Conservation (phyloP, 2,797 vertebrate genomes). For the Gymnodraco acuticeps region DNA sequence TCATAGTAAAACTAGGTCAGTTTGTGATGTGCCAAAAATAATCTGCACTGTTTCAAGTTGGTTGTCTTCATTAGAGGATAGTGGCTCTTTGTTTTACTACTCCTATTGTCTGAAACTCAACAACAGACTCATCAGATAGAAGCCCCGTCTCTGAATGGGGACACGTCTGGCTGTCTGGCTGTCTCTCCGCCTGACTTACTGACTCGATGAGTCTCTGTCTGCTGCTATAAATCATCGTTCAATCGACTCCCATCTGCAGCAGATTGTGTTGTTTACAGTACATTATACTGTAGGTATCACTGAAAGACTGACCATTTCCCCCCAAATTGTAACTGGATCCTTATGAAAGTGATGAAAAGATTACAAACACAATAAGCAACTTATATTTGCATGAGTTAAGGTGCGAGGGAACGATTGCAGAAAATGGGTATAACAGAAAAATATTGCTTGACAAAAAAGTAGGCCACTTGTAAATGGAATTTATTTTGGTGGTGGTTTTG, state of each 20-base stretch:
- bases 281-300: neutral
- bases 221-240: conserved; percentile 4
- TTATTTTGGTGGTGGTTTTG: conserved; percentile 19
- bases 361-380: neutral
- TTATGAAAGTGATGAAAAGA: neutral
- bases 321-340: neutral
- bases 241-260: conserved; percentile 1
- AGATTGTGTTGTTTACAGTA: conserved; percentile 8
- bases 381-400: neutral
- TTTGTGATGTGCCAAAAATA: conserved; percentile 26
- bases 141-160: neutral
- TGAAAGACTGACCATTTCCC: neutral
- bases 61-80: conserved; percentile 55
- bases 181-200: conserved; percentile 5
- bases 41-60: conserved; percentile 30
- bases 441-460: neutral
- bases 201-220: conserved; percentile 13
- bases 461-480: conserved; percentile 17
- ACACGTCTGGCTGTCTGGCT: neutral
- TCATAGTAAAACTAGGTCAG: conserved; percentile 56
- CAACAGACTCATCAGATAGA: neutral
- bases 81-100: conserved; percentile 66
- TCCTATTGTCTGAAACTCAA: conserved; percentile 40
- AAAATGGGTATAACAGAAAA: neutral
- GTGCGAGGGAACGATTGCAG: neutral